A percentile compares a stretch with the other conserved stretches of the same genome.
phyloP scores from a whole-genome alignment of 2,113 vertebrate species.

The Corythaixoides concolor region DNA sequence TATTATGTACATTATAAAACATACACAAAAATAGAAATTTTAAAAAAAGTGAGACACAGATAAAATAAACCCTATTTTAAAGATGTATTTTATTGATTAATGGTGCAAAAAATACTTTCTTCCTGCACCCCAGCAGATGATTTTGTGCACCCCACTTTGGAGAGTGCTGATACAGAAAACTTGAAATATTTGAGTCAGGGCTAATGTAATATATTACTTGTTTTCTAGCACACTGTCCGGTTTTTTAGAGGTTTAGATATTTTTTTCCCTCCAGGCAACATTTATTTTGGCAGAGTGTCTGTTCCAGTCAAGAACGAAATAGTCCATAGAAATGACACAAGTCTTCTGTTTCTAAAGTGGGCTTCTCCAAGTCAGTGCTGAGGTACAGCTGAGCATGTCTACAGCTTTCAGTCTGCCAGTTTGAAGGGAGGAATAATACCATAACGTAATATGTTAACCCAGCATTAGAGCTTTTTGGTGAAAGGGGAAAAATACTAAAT shows the following conservation, averaged over 20 bases:
- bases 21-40: neutral
- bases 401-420: neutral
- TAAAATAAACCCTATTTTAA: neutral
- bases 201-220: neutral
- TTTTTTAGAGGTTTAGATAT: neutral
- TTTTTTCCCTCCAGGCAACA: neutral
- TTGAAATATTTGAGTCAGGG: neutral
- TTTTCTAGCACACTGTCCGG: neutral
- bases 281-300: neutral
- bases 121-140: neutral
- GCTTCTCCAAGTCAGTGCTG: neutral
- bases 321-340: neutral
- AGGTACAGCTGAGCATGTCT: neutral
- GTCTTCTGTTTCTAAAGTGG: neutral
- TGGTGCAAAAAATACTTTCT: neutral
- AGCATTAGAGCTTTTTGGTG: neutral
- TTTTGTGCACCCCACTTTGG: neutral
- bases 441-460: neutral
- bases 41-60: neutral
- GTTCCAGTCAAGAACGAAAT: neutral
- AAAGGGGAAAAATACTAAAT: neutral
- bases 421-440: neutral
- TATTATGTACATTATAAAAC: neutral
- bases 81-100: neutral
- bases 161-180: neutral